These are phyloP conservation scores for Galemys pyrenaicus DNA, from an alignment of 2,113 vertebrate species.

Conservation along the genomic window DNA sequence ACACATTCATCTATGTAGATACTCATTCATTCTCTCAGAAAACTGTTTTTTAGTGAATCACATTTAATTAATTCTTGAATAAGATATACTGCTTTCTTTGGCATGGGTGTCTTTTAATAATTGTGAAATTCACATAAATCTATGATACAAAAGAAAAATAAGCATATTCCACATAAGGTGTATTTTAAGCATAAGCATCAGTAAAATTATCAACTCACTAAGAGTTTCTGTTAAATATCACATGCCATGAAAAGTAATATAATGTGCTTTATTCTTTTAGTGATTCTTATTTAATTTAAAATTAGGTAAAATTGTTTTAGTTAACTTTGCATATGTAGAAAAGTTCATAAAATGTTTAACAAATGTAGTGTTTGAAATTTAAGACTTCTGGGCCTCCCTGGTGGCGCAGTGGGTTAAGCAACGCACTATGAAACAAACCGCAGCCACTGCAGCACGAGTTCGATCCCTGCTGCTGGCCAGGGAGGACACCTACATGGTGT, in stretches of 20 bases:
- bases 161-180: background rate
- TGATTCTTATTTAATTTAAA: background rate
- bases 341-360: background rate
- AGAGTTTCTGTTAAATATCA: background rate
- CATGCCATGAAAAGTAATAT: background rate
- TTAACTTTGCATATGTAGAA: background rate
- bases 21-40: background rate
- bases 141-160: background rate
- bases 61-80: background rate
- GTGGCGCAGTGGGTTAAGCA: too few species aligned
- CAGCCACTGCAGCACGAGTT: too few species aligned
- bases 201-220: background rate
- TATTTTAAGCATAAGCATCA: background rate
- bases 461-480: too few species aligned
- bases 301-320: background rate
- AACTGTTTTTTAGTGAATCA: background rate
- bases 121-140: background rate
- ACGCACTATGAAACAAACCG: too few species aligned
- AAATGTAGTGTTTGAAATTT: background rate
- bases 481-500: too few species aligned
- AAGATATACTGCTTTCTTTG: background rate
- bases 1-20: background rate
- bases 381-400: too few species aligned
- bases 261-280: background rate
- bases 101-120: background rate